A percentile compares a stretch with the other conserved stretches of the same genome.
These are phyloP conservation scores for Brachypodius melanocephalos DNA, from an alignment of 2,113 vertebrate species.

Conservation along the genomic window DNA sequence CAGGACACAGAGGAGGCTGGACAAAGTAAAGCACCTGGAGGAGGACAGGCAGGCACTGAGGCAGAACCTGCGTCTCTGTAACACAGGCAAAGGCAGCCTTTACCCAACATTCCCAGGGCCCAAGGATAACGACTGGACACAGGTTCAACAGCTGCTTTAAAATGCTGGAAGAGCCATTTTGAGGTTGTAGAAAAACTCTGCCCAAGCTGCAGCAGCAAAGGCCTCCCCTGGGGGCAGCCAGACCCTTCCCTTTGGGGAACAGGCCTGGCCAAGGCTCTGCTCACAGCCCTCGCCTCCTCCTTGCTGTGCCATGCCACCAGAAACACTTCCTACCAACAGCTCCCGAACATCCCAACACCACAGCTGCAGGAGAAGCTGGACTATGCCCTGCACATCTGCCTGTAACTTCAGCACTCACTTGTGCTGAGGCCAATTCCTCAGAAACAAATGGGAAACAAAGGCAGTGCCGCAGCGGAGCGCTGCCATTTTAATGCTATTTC, in stretches of 20 bases:
- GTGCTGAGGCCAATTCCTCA: constrained; percentile 33
- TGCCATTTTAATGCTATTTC: constrained; percentile 66
- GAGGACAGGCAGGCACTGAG: background rate
- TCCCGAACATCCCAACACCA: background rate
- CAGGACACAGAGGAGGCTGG: background rate
- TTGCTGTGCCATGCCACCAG: background rate
- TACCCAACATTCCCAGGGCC: background rate
- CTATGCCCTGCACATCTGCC: background rate
- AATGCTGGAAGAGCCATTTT: rapidly evolving
- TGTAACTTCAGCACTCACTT: background rate
- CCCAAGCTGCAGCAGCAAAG: background rate
- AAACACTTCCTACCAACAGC: background rate
- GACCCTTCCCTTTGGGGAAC: background rate
- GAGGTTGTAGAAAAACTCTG: background rate
- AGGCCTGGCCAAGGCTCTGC: background rate
- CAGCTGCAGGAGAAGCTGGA: background rate
- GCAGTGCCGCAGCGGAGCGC: background rate
- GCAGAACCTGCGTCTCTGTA: rapidly evolving
- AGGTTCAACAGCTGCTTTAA: background rate
- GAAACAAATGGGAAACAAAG: background rate
- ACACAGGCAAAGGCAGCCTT: background rate
- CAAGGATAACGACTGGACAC: background rate
- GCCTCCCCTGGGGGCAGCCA: background rate
- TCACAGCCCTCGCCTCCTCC: background rate
- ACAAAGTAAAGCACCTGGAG: background rate